phyloP scores from a whole-genome alignment of 2,113 vertebrate species.

The Scophthalmus maximus region DNA sequence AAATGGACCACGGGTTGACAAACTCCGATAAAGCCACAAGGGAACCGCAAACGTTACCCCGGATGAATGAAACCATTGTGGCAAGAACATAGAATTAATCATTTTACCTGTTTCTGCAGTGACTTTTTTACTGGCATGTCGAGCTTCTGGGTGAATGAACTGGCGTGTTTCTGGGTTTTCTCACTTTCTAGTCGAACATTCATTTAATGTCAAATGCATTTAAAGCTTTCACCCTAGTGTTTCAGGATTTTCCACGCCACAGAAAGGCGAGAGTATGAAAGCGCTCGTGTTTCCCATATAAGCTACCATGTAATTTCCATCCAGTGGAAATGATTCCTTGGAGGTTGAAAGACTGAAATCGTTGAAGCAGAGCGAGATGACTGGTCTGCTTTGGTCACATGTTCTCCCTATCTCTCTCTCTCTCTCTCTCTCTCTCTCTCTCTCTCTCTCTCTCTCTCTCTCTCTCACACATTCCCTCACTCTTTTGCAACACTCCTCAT shows the following conservation, averaged over 20 bases:
- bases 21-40: constrained; percentile 38
- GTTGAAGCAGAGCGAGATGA: constrained; percentile 86
- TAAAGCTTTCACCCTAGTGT: constrained; percentile 19
- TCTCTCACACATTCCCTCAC: constrained; percentile 26
- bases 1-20: constrained; percentile 54
- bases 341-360: constrained; percentile 81
- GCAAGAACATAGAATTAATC: constrained; percentile 8
- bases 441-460: constrained; percentile 26
- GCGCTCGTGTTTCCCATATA: constrained; percentile 35
- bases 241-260: constrained; percentile 12
- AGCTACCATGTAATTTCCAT: constrained; percentile 66
- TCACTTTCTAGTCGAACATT: background rate
- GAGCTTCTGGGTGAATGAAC: constrained; percentile 19
- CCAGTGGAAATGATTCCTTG: constrained; percentile 67
- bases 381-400: constrained; percentile 91
- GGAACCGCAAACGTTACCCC: constrained; percentile 15
- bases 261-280: constrained; percentile 37
- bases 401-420: constrained; percentile 69
- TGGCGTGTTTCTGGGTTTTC: constrained; percentile 16
- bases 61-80: constrained; percentile 29
- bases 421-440: constrained; percentile 34
- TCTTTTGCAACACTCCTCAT: constrained; percentile 54
- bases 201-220: constrained; percentile 33
- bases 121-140: background rate
- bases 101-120: constrained; percentile 23